A percentile compares a stretch with the other conserved stretches of the same genome.
phyloP scores from a whole-genome alignment of 2,888 invertebrate genomes.

The Pedicia rivosa region DNA sequence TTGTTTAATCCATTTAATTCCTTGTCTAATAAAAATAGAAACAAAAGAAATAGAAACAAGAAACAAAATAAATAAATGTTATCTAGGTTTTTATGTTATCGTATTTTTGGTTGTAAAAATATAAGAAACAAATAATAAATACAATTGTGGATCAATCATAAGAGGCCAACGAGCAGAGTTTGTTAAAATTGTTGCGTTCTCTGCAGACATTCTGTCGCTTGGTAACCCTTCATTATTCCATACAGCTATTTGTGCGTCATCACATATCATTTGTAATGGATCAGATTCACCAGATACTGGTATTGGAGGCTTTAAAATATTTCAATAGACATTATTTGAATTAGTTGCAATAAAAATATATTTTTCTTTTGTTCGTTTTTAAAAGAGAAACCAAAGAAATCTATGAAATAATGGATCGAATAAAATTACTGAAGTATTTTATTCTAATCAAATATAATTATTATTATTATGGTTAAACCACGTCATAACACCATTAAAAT shows the following conservation, averaged over 20 bases:
- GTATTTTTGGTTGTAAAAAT: conserved; percentile 1
- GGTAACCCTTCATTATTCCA: conserved; percentile 95
- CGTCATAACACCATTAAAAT: no score
- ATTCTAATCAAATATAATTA: no score
- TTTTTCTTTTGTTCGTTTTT: no score
- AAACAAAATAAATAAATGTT: conserved; percentile 1
- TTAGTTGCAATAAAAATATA: conserved; percentile 1
- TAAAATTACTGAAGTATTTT: no score
- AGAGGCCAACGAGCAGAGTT: conserved; percentile 86
- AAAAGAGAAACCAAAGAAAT: no score
- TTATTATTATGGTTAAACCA: no score
- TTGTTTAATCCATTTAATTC: conserved; percentile 90
- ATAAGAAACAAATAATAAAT: conserved; percentile 21
- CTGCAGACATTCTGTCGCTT: conserved; percentile 83
- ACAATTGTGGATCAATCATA: conserved; percentile 85
- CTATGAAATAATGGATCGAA: no score
- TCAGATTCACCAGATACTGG: conserved; percentile 66
- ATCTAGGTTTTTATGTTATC: no score
- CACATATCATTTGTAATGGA: conserved; percentile 71
- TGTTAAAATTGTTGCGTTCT: conserved; percentile 83
- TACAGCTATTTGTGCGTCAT: conserved; percentile 79
- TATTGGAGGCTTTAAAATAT: conserved; percentile 55
- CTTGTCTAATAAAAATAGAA: conserved; percentile 39
- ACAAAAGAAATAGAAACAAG: conserved; percentile 8
- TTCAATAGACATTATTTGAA: background rate